Evolutionary conservation across 2,888 invertebrate genomes (phyloP).

Genomic region (Sarcophaga subvicina): DNA sequence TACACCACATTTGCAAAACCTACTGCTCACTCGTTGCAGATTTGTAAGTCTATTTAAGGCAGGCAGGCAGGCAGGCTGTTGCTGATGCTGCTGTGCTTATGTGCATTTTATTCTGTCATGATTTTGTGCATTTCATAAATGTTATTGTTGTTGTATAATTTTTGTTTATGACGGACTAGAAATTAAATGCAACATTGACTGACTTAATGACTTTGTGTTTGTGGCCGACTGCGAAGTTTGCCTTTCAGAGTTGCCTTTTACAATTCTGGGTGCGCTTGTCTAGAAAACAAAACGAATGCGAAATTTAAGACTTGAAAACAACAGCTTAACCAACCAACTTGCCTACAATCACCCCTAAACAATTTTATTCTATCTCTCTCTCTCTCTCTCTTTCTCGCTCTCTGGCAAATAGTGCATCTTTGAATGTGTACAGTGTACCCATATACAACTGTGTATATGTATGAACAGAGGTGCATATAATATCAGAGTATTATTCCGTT

Average conservation of each 20-base stretch:
- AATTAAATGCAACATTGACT: slow-evolving; percentile 22
- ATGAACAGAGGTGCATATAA: slow-evolving; percentile 5
- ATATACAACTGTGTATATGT: not conserved
- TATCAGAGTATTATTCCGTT: not conserved
- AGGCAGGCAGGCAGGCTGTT: not conserved
- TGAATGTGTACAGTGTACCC: not conserved
- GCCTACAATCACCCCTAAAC: not conserved
- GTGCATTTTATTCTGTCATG: too few species aligned
- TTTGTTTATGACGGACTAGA: slow-evolving; percentile 32
- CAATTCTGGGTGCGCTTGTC: slow-evolving; percentile 28
- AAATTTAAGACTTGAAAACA: slow-evolving; percentile 34
- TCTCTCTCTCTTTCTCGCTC: not conserved
- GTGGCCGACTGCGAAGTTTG: slow-evolving; percentile 36
- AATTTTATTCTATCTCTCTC: not conserved
- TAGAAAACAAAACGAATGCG: slow-evolving; percentile 19
- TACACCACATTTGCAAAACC: slow-evolving; percentile 2
- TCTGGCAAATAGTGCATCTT: not conserved
- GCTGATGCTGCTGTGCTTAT: slow-evolving; percentile 2
- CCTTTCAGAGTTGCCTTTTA: slow-evolving; percentile 28
- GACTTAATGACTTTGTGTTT: slow-evolving; percentile 48
- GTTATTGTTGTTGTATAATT: slow-evolving; percentile 10
- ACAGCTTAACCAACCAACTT: not conserved
- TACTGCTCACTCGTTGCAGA: not conserved
- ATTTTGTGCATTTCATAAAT: slow-evolving; percentile 28
- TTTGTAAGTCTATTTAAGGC: not conserved